Evolutionary conservation across 1,140 invertebrate species (phyloP).

Genomic region (Calephelis nemesis): DNA sequence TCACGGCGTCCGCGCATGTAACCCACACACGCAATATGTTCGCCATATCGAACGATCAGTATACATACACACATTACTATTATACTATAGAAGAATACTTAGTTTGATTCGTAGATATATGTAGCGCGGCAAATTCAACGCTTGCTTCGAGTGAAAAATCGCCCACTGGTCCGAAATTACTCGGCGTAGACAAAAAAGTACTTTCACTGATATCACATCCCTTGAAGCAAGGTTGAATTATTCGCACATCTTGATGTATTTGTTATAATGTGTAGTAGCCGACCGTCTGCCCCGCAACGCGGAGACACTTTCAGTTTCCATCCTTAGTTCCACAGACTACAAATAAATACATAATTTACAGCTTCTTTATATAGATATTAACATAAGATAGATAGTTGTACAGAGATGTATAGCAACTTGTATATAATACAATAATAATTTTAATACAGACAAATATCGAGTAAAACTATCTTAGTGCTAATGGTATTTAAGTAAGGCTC

Average conservation of each 20-base stretch:
- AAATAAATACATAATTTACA: constrained; percentile 48
- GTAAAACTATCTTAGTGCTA: constrained; percentile 72
- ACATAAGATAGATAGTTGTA: constrained; percentile 72
- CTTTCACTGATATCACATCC: neutral
- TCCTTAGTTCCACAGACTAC: constrained; percentile 64
- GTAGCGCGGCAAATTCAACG: constrained; percentile 53
- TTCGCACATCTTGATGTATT: constrained; percentile 71
- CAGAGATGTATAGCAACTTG: constrained; percentile 71
- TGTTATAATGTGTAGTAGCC: constrained; percentile 74
- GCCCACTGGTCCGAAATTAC: neutral
- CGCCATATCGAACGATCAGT: constrained; percentile 62
- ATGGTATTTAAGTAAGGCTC: constrained; percentile 66
- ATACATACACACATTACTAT: constrained; percentile 77
- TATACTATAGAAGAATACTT: constrained; percentile 78
- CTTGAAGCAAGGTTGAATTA: constrained; percentile 36
- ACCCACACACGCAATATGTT: constrained; percentile 53
- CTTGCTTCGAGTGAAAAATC: constrained; percentile 33
- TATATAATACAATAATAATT: constrained; percentile 73
- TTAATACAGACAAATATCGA: constrained; percentile 70
- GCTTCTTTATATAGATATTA: constrained; percentile 64
- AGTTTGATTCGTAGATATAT: constrained; percentile 78
- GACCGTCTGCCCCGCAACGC: constrained; percentile 58
- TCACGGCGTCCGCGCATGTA: constrained; percentile 58
- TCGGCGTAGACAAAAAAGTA: neutral
- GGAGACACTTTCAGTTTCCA: constrained; percentile 64